Evolutionary conservation across 2,888 invertebrate species (phyloP).

Genomic region (Saturnia pavonia): DNA sequence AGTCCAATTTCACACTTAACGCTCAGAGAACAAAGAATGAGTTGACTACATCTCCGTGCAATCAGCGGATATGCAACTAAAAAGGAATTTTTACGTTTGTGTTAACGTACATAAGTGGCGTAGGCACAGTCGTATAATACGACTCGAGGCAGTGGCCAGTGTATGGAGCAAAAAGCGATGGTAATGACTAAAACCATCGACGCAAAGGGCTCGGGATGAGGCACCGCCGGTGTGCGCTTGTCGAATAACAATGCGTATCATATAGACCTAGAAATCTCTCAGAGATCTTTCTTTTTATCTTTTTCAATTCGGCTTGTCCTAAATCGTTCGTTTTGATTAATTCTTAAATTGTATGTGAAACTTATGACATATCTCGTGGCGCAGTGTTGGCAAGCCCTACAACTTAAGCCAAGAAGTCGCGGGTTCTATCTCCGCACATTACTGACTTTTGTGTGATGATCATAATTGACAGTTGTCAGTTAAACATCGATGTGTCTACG

Average conservation of each 20-base stretch:
- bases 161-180: conserved; percentile 78
- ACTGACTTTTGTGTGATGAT: too few relatives aligned
- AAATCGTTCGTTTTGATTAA: neutral
- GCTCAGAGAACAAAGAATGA: conserved; percentile 15
- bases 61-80: conserved; percentile 24
- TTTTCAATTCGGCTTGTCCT: neutral
- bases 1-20: conserved; percentile 21
- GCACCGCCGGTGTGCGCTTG: conserved; percentile 58
- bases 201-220: conserved; percentile 72
- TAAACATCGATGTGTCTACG: too few relatives aligned
- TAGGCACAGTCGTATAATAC: conserved; percentile 48
- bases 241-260: conserved; percentile 63
- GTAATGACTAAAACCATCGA: conserved; percentile 76
- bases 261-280: conserved; percentile 39
- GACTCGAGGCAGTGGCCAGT: conserved; percentile 60
- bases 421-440: too few relatives aligned
- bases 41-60: conserved; percentile 14
- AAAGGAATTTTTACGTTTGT: conserved; percentile 37
- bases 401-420: too few relatives aligned
- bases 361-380: too few relatives aligned
- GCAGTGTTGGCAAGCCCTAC: too few relatives aligned
- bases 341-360: neutral
- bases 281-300: conserved; percentile 38
- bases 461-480: too few relatives aligned
- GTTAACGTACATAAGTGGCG: conserved; percentile 45